These are phyloP conservation scores for Arenaria interpres DNA, from an alignment of 2,113 vertebrate genomes.

Conservation along the genomic window DNA sequence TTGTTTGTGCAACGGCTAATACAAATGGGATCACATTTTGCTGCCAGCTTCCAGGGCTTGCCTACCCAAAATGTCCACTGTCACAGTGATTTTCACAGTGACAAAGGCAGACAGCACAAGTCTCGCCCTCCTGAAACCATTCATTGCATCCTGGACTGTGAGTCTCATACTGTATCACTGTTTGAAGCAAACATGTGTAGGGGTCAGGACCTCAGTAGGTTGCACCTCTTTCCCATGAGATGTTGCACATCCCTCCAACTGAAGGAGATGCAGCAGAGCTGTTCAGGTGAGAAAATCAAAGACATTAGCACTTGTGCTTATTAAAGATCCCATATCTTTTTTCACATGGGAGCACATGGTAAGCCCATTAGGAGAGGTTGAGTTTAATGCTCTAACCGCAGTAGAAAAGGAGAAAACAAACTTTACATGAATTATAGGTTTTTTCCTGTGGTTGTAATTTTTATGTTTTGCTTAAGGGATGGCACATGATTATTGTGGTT, in stretches of 20 bases:
- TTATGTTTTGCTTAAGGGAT: neutral
- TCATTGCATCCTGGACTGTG: neutral
- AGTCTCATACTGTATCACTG: rapidly evolving
- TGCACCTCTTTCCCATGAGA: neutral
- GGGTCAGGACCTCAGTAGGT: neutral
- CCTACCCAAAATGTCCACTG: neutral
- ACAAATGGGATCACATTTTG: neutral
- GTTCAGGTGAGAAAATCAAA: neutral
- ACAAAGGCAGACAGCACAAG: neutral
- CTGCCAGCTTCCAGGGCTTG: neutral
- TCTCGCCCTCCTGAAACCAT: neutral
- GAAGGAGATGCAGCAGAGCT: neutral
- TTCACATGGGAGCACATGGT: rapidly evolving
- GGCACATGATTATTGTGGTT: neutral
- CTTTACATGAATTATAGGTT: neutral
- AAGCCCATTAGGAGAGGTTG: neutral
- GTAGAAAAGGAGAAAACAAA: neutral
- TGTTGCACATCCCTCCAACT: neutral
- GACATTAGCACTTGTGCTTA: neutral
- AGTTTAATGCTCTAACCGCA: neutral
- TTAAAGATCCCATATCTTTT: neutral
- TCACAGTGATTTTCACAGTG: neutral
- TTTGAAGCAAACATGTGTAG: neutral
- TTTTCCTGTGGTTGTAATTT: neutral
- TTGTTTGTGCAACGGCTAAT: neutral